phyloP scores from a whole-genome alignment of 2,888 invertebrate genomes.

The Andrena fulva region DNA sequence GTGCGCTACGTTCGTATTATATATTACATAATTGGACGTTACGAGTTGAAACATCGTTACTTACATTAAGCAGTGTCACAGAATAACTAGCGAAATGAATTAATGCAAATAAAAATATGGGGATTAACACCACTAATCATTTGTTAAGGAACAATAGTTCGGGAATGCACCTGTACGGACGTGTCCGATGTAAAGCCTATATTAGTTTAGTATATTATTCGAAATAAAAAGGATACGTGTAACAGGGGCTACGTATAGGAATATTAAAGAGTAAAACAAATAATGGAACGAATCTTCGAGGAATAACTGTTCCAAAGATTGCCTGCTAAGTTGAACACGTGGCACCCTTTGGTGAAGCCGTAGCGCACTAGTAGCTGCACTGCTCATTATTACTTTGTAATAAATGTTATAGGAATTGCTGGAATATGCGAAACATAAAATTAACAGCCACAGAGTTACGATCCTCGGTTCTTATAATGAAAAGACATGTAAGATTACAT shows the following conservation, averaged over 20 bases:
- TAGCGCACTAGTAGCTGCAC: conserved; percentile 97
- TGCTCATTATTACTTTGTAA: conserved; percentile 95
- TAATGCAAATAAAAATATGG: conserved; percentile 95
- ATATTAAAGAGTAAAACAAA: conserved; percentile 97
- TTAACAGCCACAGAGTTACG: neutral
- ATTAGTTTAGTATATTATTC: conserved; percentile 23
- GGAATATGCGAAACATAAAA: conserved; percentile 52
- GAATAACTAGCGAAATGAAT: conserved; percentile 97
- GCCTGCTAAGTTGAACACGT: conserved; percentile 91
- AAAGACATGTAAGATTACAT: conserved; percentile 82
- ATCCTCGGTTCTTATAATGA: conserved; percentile 67
- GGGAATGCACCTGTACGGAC: neutral
- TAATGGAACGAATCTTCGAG: conserved; percentile 98
- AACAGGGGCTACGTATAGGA: conserved; percentile 95
- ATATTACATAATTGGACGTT: conserved; percentile 34
- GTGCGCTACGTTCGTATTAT: neutral
- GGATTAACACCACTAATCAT: conserved; percentile 93
- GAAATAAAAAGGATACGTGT: conserved; percentile 91
- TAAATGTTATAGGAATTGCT: conserved; percentile 93
- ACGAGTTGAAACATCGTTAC: conserved; percentile 84
- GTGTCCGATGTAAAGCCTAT: neutral
- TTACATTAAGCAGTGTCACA: conserved; percentile 95
- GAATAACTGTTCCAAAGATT: conserved; percentile 92
- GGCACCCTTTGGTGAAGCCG: conserved; percentile 97
- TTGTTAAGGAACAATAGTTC: conserved; percentile 61